phyloP scores from a whole-genome alignment of 64 coral and sea anemone genomes.

The Dendronephthya gigantea region DNA sequence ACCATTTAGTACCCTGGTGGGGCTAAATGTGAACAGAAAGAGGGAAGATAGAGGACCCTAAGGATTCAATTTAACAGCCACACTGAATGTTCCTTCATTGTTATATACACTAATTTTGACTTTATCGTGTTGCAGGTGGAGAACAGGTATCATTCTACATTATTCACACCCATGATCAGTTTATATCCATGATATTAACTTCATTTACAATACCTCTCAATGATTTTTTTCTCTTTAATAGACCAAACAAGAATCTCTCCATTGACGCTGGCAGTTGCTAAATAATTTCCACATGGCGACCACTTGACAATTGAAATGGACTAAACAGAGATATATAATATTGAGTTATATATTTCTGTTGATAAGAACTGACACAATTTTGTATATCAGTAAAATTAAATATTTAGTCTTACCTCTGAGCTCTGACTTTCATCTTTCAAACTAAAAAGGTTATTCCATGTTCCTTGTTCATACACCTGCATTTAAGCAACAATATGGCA shows the following conservation, averaged over 20 bases:
- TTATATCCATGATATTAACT: background rate
- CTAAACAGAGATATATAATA: too few species aligned
- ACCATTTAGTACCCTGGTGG: background rate
- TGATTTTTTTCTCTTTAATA: conserved; percentile 33
- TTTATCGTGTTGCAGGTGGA: too few species aligned
- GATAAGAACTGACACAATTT: too few species aligned
- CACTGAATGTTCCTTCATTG: too few species aligned
- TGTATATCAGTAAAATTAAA: background rate
- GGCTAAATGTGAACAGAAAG: too few species aligned
- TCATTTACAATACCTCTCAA: conserved; percentile 53
- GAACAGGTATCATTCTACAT: too few species aligned
- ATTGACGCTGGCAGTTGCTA: conserved; percentile 69
- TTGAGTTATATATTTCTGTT: too few species aligned
- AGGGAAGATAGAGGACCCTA: too few species aligned
- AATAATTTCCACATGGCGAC: conserved; percentile 85
- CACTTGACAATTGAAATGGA: conserved; percentile 62
- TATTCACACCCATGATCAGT: too few species aligned
- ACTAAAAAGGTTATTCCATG: conserved; percentile 58
- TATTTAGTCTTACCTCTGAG: conserved; percentile 49
- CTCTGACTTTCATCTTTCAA: conserved; percentile 37
- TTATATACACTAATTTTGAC: too few species aligned
- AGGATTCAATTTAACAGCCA: too few species aligned
- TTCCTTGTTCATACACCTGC: conserved; percentile 74
- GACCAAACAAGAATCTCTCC: conserved; percentile 90
- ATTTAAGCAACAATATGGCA: background rate